Evolutionary conservation across 2,888 invertebrate species (phyloP), one percentile per base, ranked within the genome.

Genomic region (Deroplatys truncata): DNA sequence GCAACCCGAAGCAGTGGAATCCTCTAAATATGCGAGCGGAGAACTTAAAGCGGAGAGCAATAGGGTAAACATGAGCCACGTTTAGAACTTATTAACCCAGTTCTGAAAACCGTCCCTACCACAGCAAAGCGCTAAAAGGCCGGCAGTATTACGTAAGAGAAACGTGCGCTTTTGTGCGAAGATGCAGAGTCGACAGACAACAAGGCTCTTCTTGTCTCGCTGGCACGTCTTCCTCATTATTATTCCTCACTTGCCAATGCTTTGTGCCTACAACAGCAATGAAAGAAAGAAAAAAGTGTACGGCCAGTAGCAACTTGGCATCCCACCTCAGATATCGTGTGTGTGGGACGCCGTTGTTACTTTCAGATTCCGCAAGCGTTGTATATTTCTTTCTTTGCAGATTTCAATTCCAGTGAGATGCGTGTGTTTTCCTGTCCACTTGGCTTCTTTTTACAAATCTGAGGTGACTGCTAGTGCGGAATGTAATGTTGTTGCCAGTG

Each of bases 161-260:
- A 72, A 72, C 20, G 56, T 20, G 56, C 20, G 20, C 56, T 72
- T 72, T 72, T 72, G 56, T 72, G 56, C 56, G 56, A 72, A 72
- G 56, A 72, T 20, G 56, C 56, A 72, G 56, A 16, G 56, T 56
- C 56, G 56, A 56, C 56, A 56, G 56, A 72, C 56, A 72, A 72
- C 56, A 72, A 72, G 56, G 82, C 86, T 25, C 10, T 56, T 56
- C 31, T 86, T 72, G 82, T 28, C 82, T 82, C 13, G 56, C 29
- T 82, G 82, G 86, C 86, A 86, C 28, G 28, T 82, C 29, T 86
- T 83, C 15, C 87, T 87, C 87, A 87, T 87, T 87, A 43, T 35
- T 83, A 87, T 87, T 87, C 87, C 16, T 72, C 56, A 72, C 56
- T 72, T 72, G 56, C 56, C 56, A 72, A 72, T 72, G 56, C 56